phyloP scores from a whole-genome alignment of 2,797 vertebrate genomes.

The Falco berigora region DNA sequence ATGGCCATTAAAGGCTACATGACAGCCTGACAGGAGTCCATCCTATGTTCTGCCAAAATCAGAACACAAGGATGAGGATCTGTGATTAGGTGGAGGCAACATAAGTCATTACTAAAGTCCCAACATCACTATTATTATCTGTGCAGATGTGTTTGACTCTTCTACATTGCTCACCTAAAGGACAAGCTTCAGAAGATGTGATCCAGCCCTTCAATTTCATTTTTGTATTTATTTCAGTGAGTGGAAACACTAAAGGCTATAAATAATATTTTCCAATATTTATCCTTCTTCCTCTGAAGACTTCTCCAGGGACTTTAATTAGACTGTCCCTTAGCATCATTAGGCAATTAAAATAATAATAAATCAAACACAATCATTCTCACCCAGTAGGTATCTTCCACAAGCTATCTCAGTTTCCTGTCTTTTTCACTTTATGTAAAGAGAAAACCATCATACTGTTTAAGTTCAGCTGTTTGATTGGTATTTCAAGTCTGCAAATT shows the following conservation, averaged over 20 bases:
- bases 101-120: not conserved
- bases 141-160: not conserved
- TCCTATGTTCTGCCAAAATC: not conserved
- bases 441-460: not conserved
- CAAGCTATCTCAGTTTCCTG: not conserved
- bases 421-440: not conserved
- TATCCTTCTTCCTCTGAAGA: conserved; percentile 9
- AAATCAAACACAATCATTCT: not conserved
- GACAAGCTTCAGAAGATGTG: not conserved
- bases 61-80: not conserved
- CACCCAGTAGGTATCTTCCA: not conserved
- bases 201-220: not conserved
- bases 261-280: conserved; percentile 16
- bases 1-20: not conserved
- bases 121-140: not conserved
- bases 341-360: conserved; percentile 33
- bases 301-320: not conserved
- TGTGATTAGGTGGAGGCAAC: not conserved
- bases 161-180: not conserved
- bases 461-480: not conserved
- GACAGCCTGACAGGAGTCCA: not conserved
- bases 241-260: not conserved
- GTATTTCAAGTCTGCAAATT: not conserved
- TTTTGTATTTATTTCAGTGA: not conserved
- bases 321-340: not conserved